These are phyloP conservation scores for Buceros bicornis DNA, from an alignment of 2,797 vertebrate genomes.

Conservation along the genomic window DNA sequence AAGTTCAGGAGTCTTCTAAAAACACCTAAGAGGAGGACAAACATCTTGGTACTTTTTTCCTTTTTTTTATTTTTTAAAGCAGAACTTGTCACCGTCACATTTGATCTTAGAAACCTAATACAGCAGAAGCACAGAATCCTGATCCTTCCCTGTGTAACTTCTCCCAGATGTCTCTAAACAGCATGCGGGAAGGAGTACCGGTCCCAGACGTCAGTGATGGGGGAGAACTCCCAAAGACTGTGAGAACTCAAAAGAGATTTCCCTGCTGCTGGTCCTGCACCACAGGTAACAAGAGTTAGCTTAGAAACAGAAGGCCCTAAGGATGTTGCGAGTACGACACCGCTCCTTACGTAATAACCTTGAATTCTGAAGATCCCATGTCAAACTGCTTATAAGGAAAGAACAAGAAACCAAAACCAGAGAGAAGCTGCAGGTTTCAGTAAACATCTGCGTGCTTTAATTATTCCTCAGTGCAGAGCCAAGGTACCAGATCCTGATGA, in stretches of 20 bases:
- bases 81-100: not conserved
- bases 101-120: not conserved
- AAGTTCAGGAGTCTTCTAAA: not conserved
- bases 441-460: not conserved
- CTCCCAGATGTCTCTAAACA: not conserved
- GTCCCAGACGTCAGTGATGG: not conserved
- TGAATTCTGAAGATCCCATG: not conserved
- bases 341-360: fast-evolving
- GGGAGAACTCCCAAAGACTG: not conserved
- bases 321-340: too few species aligned
- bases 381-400: not conserved
- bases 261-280: not conserved
- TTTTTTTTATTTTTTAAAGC: not conserved
- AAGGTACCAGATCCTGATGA: too few species aligned
- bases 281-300: not conserved
- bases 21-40: not conserved
- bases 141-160: not conserved
- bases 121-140: not conserved
- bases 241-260: not conserved
- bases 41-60: not conserved
- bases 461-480: not conserved
- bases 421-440: not conserved
- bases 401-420: not conserved
- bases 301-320: not conserved
- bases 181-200: not conserved